These are phyloP conservation scores for Orthonevra nobilis DNA, from an alignment of 2,888 invertebrate species.

Conservation along the genomic window DNA sequence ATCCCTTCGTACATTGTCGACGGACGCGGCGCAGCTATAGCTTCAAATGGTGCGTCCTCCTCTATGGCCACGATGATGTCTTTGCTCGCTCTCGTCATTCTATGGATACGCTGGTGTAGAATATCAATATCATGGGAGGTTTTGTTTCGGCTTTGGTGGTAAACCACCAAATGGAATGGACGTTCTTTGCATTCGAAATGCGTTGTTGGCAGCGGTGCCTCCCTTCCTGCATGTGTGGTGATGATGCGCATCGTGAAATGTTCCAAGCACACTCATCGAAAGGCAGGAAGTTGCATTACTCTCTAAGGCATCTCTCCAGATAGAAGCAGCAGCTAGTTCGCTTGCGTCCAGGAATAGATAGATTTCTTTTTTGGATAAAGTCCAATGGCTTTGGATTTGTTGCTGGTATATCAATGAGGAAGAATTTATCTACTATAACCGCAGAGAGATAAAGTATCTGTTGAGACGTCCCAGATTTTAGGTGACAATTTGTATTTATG, in stretches of 20 bases:
- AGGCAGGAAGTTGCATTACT: conserved; percentile 46
- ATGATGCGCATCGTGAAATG: background rate
- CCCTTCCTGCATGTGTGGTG: background rate
- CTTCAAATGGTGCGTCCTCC: conserved; percentile 47
- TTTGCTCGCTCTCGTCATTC: conserved; percentile 58
- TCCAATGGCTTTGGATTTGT: conserved; percentile 47
- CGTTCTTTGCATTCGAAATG: conserved; percentile 64
- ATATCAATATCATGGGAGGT: conserved; percentile 66
- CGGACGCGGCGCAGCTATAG: background rate
- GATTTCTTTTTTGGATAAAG: conserved; percentile 58
- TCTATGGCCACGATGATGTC: no score
- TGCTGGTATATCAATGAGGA: conserved; percentile 13
- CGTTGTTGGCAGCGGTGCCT: background rate
- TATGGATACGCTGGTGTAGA: conserved; percentile 54
- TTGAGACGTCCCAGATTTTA: no score
- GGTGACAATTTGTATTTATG: no score
- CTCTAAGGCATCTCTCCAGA: no score
- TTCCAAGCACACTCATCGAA: background rate
- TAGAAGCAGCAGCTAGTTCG: no score
- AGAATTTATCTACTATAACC: conserved; percentile 22
- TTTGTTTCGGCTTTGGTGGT: background rate
- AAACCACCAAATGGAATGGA: conserved; percentile 15
- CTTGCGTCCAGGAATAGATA: conserved; percentile 61
- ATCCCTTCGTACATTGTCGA: conserved; percentile 66
- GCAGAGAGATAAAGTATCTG: background rate